These are phyloP conservation scores for Ostrea denselamellosa DNA, from an alignment of 1,140 invertebrate genomes.

Conservation along the genomic window DNA sequence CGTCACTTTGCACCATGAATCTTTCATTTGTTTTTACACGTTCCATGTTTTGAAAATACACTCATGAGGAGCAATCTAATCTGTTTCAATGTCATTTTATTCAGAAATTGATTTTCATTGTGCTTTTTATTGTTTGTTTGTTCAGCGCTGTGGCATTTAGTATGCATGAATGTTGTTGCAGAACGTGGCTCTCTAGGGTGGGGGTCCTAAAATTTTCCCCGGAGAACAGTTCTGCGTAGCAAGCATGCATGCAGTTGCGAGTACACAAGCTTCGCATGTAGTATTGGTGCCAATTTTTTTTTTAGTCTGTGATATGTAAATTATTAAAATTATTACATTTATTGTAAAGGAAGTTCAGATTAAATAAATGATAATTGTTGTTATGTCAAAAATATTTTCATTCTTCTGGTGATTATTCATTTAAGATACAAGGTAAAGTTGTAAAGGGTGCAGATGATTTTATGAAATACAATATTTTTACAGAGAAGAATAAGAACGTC, in stretches of 20 bases:
- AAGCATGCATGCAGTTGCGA: no score
- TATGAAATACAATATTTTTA: not conserved
- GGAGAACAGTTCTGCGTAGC: no score
- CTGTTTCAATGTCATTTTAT: not conserved
- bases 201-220: no score
- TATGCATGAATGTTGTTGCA: not conserved
- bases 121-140: conserved; percentile 28
- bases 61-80: not conserved
- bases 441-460: not conserved
- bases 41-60: not conserved
- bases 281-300: not conserved
- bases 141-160: conserved; percentile 8
- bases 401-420: no score
- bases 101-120: not conserved
- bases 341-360: not conserved
- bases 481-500: not conserved
- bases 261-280: not conserved
- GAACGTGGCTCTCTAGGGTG: no score
- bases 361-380: not conserved
- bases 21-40: not conserved
- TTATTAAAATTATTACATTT: not conserved
- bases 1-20: not conserved
- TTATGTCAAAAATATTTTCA: no score
- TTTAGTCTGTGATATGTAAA: not conserved
- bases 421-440: no score